A percentile compares a stretch with the other conserved stretches of the same genome.
Evolutionary conservation across 2,888 invertebrate species (phyloP).

Genomic region (Dasysyrphus albostriatus): DNA sequence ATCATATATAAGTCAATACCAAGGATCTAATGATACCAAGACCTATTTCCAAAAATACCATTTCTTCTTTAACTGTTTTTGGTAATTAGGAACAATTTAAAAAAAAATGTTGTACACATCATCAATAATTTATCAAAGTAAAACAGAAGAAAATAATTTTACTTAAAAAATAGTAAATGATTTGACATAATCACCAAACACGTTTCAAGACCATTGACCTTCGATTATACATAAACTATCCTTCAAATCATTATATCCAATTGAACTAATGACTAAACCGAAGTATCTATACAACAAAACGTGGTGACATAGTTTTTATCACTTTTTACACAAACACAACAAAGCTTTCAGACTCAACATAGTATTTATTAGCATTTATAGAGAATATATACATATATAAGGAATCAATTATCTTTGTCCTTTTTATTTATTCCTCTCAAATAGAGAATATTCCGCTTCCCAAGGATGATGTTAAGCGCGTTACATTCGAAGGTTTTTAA

Average conservation of each 20-base stretch:
- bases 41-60: too few relatives aligned
- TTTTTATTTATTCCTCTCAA: constrained; percentile 25
- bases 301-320: constrained; percentile 28
- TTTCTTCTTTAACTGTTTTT: neutral
- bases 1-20: too few relatives aligned
- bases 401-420: constrained; percentile 39
- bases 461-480: constrained; percentile 18
- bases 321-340: constrained; percentile 10
- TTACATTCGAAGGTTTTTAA: neutral
- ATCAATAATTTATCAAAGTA: neutral
- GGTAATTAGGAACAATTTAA: neutral
- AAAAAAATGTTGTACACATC: neutral
- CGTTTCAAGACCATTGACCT: constrained; percentile 22
- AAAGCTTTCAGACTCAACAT: constrained; percentile 16
- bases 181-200: constrained; percentile 4
- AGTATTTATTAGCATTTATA: constrained; percentile 8
- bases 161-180: constrained; percentile 24
- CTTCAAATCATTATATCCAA: constrained; percentile 6
- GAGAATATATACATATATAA: neutral
- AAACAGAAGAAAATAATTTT: constrained; percentile 4
- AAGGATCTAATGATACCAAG: too few relatives aligned
- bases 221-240: constrained; percentile 1
- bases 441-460: neutral
- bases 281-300: neutral
- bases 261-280: constrained; percentile 9